phyloP scores from a whole-genome alignment of 2,797 vertebrate species.

The Clarias platycephalus region DNA sequence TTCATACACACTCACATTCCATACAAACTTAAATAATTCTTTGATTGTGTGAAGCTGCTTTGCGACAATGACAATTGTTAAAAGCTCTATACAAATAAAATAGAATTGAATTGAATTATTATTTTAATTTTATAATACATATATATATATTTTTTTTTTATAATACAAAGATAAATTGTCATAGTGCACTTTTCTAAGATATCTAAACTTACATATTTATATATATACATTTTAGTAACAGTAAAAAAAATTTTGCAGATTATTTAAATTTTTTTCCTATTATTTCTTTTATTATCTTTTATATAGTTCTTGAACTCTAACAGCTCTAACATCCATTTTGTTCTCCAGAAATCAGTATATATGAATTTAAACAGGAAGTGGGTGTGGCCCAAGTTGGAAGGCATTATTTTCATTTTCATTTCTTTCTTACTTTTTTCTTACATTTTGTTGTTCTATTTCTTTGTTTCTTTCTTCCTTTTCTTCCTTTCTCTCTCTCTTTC shows the following conservation, averaged over 20 bases:
- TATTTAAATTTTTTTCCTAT: not conserved
- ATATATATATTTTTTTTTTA: too few species aligned
- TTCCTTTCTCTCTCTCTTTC: not conserved
- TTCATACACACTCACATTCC: too few species aligned
- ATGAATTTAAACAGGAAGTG: not conserved
- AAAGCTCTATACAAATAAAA: too few species aligned
- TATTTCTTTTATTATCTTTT: not conserved
- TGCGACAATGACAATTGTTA: too few species aligned
- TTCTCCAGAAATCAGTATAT: too few species aligned
- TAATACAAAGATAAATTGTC: not conserved
- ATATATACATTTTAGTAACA: not conserved
- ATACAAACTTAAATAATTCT: too few species aligned
- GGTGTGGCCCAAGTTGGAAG: not conserved
- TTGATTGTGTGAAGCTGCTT: too few species aligned
- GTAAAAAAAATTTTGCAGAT: not conserved
- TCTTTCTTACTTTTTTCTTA: not conserved
- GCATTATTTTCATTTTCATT: not conserved
- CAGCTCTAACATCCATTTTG: too few species aligned
- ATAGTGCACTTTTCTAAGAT: not conserved
- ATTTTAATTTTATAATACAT: not conserved
- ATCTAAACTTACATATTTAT: not conserved
- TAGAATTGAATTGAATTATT: too few species aligned
- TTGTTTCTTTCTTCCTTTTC: not conserved
- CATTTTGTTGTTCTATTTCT: constrained; percentile 21
- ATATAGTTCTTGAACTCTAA: too few species aligned